phyloP scores from a whole-genome alignment of 2,888 invertebrate genomes.

The Pristionchus maxplancki region DNA sequence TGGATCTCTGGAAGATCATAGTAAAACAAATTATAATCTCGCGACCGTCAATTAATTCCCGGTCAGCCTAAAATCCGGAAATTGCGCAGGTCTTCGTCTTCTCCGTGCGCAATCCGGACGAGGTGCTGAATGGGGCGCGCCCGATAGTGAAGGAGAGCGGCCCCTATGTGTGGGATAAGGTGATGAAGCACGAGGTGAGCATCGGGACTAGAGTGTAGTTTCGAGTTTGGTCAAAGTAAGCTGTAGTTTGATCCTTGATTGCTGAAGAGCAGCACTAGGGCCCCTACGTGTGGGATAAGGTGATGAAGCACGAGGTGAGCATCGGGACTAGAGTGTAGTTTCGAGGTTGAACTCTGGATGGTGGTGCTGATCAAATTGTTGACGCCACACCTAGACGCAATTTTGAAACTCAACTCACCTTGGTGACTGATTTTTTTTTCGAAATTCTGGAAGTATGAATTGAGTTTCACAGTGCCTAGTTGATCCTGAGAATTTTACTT shows the following conservation, averaged over 20 bases:
- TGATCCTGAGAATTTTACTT: neutral
- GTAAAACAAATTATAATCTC: neutral
- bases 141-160: conserved; percentile 73
- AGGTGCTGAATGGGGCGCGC: conserved; percentile 71
- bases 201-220: neutral
- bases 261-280: conserved; percentile 66
- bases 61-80: neutral
- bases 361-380: neutral
- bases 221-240: no score
- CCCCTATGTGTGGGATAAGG: conserved; percentile 76
- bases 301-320: conserved; percentile 68
- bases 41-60: neutral
- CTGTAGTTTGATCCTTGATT: neutral
- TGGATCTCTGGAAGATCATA: neutral
- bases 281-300: conserved; percentile 76
- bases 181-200: conserved; percentile 68
- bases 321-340: neutral
- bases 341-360: no score
- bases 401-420: neutral
- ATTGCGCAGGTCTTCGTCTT: conserved; percentile 68
- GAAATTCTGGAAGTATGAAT: neutral
- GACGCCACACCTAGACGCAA: neutral
- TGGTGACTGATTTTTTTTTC: neutral
- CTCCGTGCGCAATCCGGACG: conserved; percentile 76
- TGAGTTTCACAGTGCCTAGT: neutral